phyloP scores from a whole-genome alignment of 2,113 vertebrate species.

The Sinosuthora webbiana region DNA sequence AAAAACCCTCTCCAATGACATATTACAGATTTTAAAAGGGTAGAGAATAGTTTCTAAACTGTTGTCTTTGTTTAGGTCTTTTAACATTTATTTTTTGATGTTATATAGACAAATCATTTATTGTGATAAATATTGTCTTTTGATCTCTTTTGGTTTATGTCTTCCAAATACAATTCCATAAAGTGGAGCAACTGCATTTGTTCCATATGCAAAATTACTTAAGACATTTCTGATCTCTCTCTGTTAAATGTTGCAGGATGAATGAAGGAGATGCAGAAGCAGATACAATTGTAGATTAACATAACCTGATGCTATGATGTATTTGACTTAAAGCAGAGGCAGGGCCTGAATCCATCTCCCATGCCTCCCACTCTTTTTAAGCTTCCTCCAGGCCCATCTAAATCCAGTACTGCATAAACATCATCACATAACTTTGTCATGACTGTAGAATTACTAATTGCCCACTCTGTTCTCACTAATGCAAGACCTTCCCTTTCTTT shows the following conservation, averaged over 20 bases:
- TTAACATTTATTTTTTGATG: conserved; percentile 4
- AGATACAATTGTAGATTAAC: not conserved
- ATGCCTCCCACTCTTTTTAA: not conserved
- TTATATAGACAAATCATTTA: conserved; percentile 43
- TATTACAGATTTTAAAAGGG: not conserved
- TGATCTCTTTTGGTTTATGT: not conserved
- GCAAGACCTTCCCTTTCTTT: not conserved
- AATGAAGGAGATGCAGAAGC: not conserved
- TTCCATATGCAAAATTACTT: not conserved
- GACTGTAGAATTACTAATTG: not conserved
- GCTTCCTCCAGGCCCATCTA: not conserved
- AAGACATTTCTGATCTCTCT: not conserved
- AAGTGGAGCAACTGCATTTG: not conserved
- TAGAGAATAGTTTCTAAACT: not conserved
- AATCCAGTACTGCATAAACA: not conserved
- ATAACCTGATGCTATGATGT: not conserved
- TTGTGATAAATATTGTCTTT: conserved; percentile 21
- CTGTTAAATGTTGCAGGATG: not conserved
- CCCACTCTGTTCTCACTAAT: not conserved
- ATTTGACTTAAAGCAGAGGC: not conserved
- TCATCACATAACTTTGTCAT: not conserved
- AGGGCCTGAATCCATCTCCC: not conserved
- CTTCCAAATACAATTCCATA: conserved; percentile 5
- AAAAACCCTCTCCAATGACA: not conserved
- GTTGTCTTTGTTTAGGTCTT: conserved; percentile 6